phyloP scores from a whole-genome alignment of 2,797 vertebrate species.

The Poliocrania exsul region DNA sequence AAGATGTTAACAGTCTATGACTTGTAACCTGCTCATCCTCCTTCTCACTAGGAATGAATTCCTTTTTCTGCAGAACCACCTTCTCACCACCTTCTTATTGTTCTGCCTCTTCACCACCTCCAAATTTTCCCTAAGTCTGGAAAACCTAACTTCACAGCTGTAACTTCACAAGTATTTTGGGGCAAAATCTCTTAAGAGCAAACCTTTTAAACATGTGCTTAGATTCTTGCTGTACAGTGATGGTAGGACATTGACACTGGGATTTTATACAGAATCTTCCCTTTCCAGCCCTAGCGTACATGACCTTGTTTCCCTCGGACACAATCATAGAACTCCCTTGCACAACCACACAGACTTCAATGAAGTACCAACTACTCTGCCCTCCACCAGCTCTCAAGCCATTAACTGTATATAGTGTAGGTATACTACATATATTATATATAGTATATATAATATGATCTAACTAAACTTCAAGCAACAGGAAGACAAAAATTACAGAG shows the following conservation, averaged over 20 bases:
- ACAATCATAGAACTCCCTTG: not conserved
- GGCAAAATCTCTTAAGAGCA: not conserved
- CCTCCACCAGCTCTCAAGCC: not conserved
- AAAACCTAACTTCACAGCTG: not conserved
- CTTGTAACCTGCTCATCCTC: not conserved
- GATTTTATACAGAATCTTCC: not conserved
- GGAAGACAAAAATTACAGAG: not conserved
- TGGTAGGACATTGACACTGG: not conserved
- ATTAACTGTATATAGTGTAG: not conserved
- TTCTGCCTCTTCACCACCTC: not conserved
- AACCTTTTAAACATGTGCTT: not conserved
- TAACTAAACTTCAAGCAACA: not conserved
- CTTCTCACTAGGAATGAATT: not conserved
- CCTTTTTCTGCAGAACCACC: not conserved
- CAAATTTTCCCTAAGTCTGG: not conserved
- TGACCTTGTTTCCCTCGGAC: not conserved
- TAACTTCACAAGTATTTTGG: not conserved
- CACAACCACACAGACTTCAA: not conserved
- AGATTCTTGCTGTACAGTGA: not conserved
- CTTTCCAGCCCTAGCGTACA: not conserved
- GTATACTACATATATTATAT: not conserved
- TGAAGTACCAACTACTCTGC: not conserved
- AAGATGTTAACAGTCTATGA: not conserved
- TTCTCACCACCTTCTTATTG: not conserved
- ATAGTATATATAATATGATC: not conserved